Percentiles rank a stretch among this genome's conserved stretches.
These are phyloP conservation scores for Uropsilus gracilis DNA, from an alignment of 2,113 vertebrate species.

Conservation along the genomic window DNA sequence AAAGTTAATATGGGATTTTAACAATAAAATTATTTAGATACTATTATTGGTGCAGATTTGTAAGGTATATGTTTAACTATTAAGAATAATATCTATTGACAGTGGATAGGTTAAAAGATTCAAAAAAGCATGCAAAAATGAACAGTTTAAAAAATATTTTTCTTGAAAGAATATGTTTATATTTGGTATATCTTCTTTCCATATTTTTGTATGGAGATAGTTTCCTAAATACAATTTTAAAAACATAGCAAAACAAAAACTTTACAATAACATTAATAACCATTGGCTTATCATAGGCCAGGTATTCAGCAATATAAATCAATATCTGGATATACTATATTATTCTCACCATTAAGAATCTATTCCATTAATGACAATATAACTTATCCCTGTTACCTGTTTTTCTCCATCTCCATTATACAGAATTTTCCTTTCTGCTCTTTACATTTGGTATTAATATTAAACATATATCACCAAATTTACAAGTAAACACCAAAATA, in stretches of 20 bases:
- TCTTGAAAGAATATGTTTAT: not conserved
- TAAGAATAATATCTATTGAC: constrained; percentile 12
- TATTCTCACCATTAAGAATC: not conserved
- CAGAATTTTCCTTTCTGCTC: not conserved
- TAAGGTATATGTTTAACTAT: not conserved
- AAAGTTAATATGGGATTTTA: not conserved
- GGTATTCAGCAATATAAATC: not conserved
- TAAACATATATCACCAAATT: not conserved
- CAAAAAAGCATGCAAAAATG: not conserved
- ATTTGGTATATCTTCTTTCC: constrained; percentile 17
- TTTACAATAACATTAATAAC: not conserved
- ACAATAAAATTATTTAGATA: not conserved
- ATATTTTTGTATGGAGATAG: not conserved
- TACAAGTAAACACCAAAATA: not conserved
- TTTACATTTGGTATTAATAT: not conserved
- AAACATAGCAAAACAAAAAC: not conserved
- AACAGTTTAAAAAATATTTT: not conserved
- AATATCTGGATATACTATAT: not conserved
- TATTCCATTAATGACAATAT: not conserved
- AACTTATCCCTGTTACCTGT: not conserved
- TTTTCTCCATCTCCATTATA: not conserved
- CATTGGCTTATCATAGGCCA: not conserved
- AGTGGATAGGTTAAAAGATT: not conserved
- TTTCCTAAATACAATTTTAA: not conserved
- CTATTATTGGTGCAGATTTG: not conserved